Evolutionary conservation across 2,113 vertebrate species (phyloP).

Genomic region (Peromyscus leucopus): DNA sequence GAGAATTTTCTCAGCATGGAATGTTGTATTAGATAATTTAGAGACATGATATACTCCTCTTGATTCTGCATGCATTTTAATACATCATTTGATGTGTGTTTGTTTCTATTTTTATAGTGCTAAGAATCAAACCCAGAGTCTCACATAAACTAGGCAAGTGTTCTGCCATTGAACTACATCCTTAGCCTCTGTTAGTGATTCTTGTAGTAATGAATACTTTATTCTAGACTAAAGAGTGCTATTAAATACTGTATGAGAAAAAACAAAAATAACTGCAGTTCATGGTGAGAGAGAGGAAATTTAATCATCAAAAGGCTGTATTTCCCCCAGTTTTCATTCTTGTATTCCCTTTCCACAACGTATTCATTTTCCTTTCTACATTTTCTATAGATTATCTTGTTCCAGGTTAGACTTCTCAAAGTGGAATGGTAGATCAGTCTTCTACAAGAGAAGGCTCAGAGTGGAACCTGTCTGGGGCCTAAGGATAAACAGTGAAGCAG

Average conservation of each 20-base stretch:
- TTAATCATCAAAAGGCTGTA: background rate
- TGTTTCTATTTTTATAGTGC: constrained; percentile 24
- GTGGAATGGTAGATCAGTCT: background rate
- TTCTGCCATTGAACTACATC: background rate
- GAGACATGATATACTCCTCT: background rate
- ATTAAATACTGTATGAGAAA: background rate
- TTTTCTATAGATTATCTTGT: background rate
- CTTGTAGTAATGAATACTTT: constrained; percentile 5
- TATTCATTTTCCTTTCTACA: background rate
- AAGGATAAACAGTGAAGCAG: background rate
- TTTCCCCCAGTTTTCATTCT: constrained; percentile 26
- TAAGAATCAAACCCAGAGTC: background rate
- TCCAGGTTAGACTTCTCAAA: constrained; percentile 33
- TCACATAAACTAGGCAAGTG: background rate
- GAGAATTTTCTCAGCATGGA: background rate
- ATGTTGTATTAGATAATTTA: background rate
- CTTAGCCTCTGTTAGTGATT: background rate
- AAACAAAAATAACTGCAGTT: constrained; percentile 31
- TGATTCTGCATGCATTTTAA: constrained; percentile 16
- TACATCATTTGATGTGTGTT: constrained; percentile 39
- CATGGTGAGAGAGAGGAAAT: background rate
- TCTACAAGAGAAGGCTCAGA: constrained; percentile 28
- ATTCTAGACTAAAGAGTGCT: constrained; percentile 37
- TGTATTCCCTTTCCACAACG: background rate
- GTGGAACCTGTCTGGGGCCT: background rate